phyloP scores from a whole-genome alignment of 35 echinoderm and acorn worm genomes.

The Chiridota heheva region DNA sequence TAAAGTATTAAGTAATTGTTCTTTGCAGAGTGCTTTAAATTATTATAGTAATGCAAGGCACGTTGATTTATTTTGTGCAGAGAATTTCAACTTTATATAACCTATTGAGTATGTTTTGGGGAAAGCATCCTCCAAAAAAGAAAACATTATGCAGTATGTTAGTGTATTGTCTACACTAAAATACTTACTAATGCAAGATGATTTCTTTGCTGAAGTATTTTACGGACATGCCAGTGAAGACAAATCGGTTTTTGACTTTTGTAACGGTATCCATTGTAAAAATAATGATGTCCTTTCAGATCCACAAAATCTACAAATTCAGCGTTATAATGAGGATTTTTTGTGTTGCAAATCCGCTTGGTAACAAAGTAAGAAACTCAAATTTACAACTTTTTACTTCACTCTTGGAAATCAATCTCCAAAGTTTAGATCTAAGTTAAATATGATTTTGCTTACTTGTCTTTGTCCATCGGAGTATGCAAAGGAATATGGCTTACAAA shows the following conservation, averaged over 20 bases:
- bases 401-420: conserved; percentile 27
- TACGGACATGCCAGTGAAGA: conserved; percentile 21
- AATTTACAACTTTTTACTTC: conserved; percentile 34
- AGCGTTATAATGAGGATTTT: conserved; percentile 50
- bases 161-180: conserved; percentile 12
- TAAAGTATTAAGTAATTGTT: neutral
- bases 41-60: conserved; percentile 28
- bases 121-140: neutral
- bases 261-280: conserved; percentile 35
- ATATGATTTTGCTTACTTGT: conserved; percentile 35
- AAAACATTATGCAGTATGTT: conserved; percentile 18
- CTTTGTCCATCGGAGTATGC: conserved; percentile 27
- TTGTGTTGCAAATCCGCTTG: conserved; percentile 25
- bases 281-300: conserved; percentile 31
- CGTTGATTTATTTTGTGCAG: conserved; percentile 7
- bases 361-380: conserved; percentile 20
- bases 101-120: conserved; percentile 35
- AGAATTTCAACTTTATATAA: conserved; percentile 14
- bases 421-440: conserved; percentile 27
- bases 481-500: conserved; percentile 13
- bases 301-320: conserved; percentile 20
- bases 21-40: neutral
- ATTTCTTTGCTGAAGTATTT: conserved; percentile 61
- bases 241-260: conserved; percentile 35
- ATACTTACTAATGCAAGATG: conserved; percentile 1